phyloP scores from a whole-genome alignment of 2,888 invertebrate species.

The Dichetophora obliterata region DNA sequence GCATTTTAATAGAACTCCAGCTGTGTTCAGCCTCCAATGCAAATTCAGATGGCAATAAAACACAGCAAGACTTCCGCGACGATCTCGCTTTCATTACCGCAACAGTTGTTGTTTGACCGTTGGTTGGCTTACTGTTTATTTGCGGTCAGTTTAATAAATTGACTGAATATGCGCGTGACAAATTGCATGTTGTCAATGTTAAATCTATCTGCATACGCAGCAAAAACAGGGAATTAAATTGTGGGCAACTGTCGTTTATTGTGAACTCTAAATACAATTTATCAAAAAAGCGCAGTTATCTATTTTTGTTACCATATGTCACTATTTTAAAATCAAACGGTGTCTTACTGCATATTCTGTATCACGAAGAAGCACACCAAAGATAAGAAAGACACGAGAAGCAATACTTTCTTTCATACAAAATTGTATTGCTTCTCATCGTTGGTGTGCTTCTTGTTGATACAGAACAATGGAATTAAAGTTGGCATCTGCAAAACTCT shows the following conservation, averaged over 20 bases:
- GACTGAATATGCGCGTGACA: background rate
- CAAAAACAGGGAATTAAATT: background rate
- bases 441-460: too few species aligned
- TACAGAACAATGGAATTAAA: too few species aligned
- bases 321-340: too few species aligned
- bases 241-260: background rate
- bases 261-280: too few species aligned
- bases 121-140: background rate
- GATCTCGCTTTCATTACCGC: constrained; percentile 1
- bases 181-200: background rate
- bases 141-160: background rate
- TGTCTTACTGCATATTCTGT: too few species aligned
- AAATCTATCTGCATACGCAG: background rate
- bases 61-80: constrained; percentile 44
- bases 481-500: too few species aligned
- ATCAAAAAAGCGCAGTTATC: too few species aligned
- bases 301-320: too few species aligned
- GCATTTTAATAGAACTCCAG: constrained; percentile 32
- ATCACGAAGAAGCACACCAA: too few species aligned
- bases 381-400: too few species aligned
- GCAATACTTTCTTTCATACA: too few species aligned
- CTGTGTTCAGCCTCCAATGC: constrained; percentile 29
- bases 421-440: too few species aligned
- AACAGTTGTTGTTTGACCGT: background rate
- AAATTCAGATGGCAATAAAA: constrained; percentile 32